Evolutionary conservation across 2,113 vertebrate species (phyloP).

Genomic region (Lanius collurio): DNA sequence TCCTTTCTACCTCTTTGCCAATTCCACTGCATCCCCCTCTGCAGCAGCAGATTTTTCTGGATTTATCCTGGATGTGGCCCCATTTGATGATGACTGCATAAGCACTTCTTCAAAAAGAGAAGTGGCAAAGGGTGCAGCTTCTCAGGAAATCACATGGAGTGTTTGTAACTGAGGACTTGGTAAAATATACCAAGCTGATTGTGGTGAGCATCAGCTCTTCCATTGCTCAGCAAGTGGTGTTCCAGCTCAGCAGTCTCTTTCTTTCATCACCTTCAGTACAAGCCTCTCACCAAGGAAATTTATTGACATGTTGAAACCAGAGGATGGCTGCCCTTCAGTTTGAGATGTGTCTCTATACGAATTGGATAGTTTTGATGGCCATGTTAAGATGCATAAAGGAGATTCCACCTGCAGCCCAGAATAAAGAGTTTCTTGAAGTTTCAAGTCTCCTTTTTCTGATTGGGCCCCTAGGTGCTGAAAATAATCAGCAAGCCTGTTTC

Average conservation of each 20-base stretch:
- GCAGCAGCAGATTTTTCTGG: not conserved
- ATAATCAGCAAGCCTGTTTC: not conserved
- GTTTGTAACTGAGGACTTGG: fast-evolving
- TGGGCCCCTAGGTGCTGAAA: not conserved
- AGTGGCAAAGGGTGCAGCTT: not conserved
- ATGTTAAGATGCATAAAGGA: not conserved
- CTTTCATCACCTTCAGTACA: not conserved
- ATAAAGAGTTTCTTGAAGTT: not conserved
- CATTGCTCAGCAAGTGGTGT: fast-evolving
- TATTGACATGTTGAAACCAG: not conserved
- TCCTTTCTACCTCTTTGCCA: not conserved
- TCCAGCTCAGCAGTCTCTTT: not conserved
- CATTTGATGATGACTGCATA: not conserved
- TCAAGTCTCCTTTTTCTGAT: not conserved
- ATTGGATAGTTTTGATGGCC: not conserved
- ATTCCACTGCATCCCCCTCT: not conserved
- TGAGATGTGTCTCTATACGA: fast-evolving
- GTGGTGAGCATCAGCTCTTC: not conserved
- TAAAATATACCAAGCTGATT: not conserved
- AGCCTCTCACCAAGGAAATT: not conserved
- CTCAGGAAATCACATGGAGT: not conserved
- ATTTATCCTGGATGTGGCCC: not conserved
- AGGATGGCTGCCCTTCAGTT: not conserved
- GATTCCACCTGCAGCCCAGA: not conserved
- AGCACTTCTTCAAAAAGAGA: not conserved